These are phyloP conservation scores for Brachirus orientalis DNA, from an alignment of 2,113 vertebrate genomes.

Conservation along the genomic window DNA sequence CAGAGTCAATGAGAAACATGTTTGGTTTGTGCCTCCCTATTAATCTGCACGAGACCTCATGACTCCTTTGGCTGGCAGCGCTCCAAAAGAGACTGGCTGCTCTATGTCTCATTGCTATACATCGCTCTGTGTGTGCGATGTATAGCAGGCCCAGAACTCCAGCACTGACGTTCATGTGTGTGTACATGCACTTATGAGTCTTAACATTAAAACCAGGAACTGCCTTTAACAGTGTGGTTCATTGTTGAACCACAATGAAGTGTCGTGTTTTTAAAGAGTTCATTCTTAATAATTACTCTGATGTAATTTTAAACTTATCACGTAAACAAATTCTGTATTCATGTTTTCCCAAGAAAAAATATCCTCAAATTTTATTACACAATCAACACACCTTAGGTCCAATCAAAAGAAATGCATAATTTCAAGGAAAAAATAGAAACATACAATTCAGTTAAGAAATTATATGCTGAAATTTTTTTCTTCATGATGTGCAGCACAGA, in stretches of 20 bases:
- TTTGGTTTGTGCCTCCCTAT: conserved; percentile 72
- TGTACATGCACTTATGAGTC: neutral
- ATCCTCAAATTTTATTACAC: too few species aligned
- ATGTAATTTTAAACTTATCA: too few species aligned
- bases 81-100: conserved; percentile 57
- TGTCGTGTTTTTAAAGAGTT: too few species aligned
- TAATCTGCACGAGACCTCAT: conserved; percentile 73
- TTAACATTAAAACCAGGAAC: too few species aligned
- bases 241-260: too few species aligned
- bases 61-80: conserved; percentile 64
- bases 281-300: too few species aligned
- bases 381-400: too few species aligned
- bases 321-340: too few species aligned
- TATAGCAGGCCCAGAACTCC: conserved; percentile 27
- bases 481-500: neutral
- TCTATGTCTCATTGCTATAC: conserved; percentile 39
- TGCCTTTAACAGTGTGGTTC: too few species aligned
- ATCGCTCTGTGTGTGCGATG: conserved; percentile 29
- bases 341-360: too few species aligned
- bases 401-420: neutral
- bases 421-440: neutral
- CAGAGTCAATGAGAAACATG: conserved; percentile 76
- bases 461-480: neutral
- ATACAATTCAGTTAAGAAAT: neutral
- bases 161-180: conserved; percentile 15